phyloP scores from a whole-genome alignment of 2,888 invertebrate genomes.

The Celastrina argiolus region DNA sequence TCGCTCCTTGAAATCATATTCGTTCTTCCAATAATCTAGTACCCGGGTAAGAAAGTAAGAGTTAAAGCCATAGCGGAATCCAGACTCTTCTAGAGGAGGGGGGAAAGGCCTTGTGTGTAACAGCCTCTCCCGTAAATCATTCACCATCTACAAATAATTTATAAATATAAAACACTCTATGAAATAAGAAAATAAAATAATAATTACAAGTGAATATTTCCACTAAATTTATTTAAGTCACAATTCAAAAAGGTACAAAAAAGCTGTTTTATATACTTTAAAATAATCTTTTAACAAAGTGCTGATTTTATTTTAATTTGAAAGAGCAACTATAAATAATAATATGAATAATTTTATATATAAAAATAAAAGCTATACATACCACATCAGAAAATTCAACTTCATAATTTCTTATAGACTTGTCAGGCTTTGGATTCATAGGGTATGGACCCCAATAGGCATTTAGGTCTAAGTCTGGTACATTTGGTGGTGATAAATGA shows the following conservation, averaged over 20 bases:
- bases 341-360: too few species aligned
- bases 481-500: slow-evolving; percentile 37
- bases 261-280: too few species aligned
- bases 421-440: slow-evolving; percentile 59
- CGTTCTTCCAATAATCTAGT: slow-evolving; percentile 86
- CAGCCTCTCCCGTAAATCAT: slow-evolving; percentile 77
- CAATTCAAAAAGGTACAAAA: too few species aligned
- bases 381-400: slow-evolving; percentile 80
- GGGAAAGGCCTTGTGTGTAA: slow-evolving; percentile 61
- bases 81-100: slow-evolving; percentile 80
- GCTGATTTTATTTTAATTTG: too few species aligned
- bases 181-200: too few species aligned
- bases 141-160: slow-evolving; percentile 54
- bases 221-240: too few species aligned
- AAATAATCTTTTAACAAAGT: too few species aligned
- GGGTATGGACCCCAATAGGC: slow-evolving; percentile 80
- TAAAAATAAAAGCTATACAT: slow-evolving; percentile 36
- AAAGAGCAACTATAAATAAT: too few species aligned
- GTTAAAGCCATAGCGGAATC: slow-evolving; percentile 91
- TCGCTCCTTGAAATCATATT: slow-evolving; percentile 81
- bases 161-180: not conserved
- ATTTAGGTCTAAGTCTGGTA: slow-evolving; percentile 52
- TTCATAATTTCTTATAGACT: slow-evolving; percentile 76
- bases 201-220: too few species aligned
- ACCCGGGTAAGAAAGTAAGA: slow-evolving; percentile 81